Evolutionary conservation across 2,888 invertebrate species (phyloP).

Genomic region (Eupeodes latifasciatus): DNA sequence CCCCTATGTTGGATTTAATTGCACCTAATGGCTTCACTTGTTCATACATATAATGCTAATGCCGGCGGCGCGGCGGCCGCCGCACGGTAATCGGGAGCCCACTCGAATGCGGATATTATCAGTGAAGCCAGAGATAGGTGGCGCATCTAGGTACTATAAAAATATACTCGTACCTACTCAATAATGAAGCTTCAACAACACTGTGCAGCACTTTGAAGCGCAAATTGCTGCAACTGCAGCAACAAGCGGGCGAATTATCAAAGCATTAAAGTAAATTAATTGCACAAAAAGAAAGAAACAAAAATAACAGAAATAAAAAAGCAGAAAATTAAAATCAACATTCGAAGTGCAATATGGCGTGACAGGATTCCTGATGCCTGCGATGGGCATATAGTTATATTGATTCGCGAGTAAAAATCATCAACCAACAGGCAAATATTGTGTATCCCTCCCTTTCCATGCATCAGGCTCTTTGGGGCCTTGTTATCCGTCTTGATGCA

Average conservation of each 20-base stretch:
- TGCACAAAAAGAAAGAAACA: constrained; percentile 77
- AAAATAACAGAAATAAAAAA: neutral
- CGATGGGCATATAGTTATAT: constrained; percentile 41
- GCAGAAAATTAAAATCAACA: constrained; percentile 78
- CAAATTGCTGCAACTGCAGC: constrained; percentile 57
- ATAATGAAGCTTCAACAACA: constrained; percentile 21
- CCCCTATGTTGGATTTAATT: constrained; percentile 59
- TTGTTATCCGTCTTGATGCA: neutral
- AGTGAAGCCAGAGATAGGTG: constrained; percentile 9
- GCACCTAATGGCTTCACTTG: constrained; percentile 75
- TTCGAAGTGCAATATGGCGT: constrained; percentile 81
- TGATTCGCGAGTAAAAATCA: constrained; percentile 59
- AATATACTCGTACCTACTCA: constrained; percentile 14
- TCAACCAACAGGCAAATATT: constrained; percentile 31
- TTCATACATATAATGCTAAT: constrained; percentile 35
- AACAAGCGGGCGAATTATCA: constrained; percentile 79
- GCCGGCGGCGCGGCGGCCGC: neutral
- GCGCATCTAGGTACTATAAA: no score
- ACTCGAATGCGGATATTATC: constrained; percentile 71
- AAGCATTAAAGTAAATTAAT: constrained; percentile 82
- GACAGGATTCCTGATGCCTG: constrained; percentile 78
- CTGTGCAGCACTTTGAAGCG: constrained; percentile 37
- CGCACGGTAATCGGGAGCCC: constrained; percentile 39
- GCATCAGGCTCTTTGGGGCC: neutral
- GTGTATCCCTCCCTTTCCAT: constrained; percentile 32